Base-by-base conservation (phyloP, 2,888 invertebrate species). In the Protonemura montana region DNA sequence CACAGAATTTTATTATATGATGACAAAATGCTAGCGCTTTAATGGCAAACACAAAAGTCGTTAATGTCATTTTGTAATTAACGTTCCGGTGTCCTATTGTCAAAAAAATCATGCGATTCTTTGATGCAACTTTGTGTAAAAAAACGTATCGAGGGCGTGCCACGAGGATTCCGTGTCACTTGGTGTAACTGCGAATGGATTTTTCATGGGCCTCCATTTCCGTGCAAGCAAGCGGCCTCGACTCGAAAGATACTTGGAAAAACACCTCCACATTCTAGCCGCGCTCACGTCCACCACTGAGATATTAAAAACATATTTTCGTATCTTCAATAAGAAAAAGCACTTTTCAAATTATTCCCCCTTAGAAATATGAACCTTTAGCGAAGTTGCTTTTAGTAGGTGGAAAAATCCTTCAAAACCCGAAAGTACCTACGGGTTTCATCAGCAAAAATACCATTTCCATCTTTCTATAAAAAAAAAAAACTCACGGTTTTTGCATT, bases 101-200 rank as follows among this genome's bases (percentile, higher is more conserved):
- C 59, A 59, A 10, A 21, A 59, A 59, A 59, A 59, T 21, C 59
- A 59, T 6, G 35, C 35, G 10, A 3, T 10, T 35, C 35, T 35
- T 35, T 35, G 35, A 59, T 59, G 59, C 21, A 7, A 21, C 16
- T 10, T 21, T 59, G 59, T 59, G 59, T 59, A 16, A 16, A 59
- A 59, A 59, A 59, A 59, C 21, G 59, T 21, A 59, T 59, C 59
- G 3, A 13, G 21, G 59, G 13, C 13, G 59, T 59, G 59, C 7
- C 59, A 59, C 59, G 59, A 59, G 21, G 21, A 3, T 59, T 2
- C 13, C 59, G 21, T 59, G 59, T 59, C 7, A 59, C n/a, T n/a
- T n/a, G n/a, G 59, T 59, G 59, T n/a, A n/a, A n/a, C n/a, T n/a
- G n/a, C n/a, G 59, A 59, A 59, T 59, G 59, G 59, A 59, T 59